Evolutionary conservation across 2,113 vertebrate species (phyloP), one percentile per base, ranked within the genome.

Genomic region (Antigone vipio): DNA sequence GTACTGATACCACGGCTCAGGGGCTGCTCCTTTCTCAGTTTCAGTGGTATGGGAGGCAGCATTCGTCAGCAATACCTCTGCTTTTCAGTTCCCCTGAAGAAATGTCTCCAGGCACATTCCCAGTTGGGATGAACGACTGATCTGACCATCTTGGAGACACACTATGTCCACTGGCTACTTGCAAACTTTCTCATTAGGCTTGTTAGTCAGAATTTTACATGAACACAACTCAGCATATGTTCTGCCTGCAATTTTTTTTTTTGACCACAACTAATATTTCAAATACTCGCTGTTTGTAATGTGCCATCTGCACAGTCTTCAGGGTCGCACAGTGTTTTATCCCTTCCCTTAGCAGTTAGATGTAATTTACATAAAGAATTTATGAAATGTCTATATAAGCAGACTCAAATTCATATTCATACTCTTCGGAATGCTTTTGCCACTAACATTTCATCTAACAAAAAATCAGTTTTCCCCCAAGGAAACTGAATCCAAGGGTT

Each of bases 291-390:
- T 79, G 11, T 53, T 74, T 94, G 9, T 69, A 50, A 66, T 1
- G 3, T 66, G 42, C 71, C 53, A 69, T 62, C 67, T 94, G 77
- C 58, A 71, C 2, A 40, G 45, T 79, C 67, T 76, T 85, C 77
- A 73, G 66, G 35, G 74, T 96, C 66, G 89, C 58, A 45, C 15
- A 80, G 22, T 40, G 34, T 52, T 68, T 92, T 58, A 89, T 50
- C 30, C 53, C 32, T 34, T 88, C 49, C 42, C 42, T 77, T 5
- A 75, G 50, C 45, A 93, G 58, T 62, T 0, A 79, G 50, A 73
- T 22, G 11, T 24, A 69, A 86, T 88, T 92, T 73, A 64, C 71
- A 47, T 50, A 42, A 42, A n/a, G 45, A 88, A 73, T 71, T 77
- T 71, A 45, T 44, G n/a, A 66, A 55, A 86, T n/a, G 30, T 40